These are phyloP conservation scores for Ceratothoa steindachneri DNA, from an alignment of 2,888 invertebrate genomes.

Conservation along the genomic window DNA sequence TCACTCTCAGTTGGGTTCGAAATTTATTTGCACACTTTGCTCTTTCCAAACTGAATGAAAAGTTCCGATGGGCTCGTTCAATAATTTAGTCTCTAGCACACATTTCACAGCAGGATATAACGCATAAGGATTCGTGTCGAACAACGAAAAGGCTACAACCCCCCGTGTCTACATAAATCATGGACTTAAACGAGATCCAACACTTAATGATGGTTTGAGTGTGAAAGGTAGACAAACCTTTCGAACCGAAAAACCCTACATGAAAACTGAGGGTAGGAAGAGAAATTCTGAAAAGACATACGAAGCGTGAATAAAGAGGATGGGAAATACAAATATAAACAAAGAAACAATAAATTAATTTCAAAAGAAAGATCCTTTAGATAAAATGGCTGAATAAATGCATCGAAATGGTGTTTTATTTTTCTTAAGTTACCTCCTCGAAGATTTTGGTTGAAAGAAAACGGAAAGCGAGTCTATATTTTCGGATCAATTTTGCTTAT, in stretches of 20 bases:
- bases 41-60: background rate
- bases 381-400: conserved; percentile 8
- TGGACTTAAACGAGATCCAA: conserved; percentile 7
- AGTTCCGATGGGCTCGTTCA: background rate
- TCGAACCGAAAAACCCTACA: too few species aligned
- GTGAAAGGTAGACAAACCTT: background rate
- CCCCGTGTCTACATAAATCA: conserved; percentile 7
- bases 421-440: background rate
- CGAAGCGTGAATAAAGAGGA: background rate
- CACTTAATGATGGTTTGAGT: background rate
- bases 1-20: conserved; percentile 2
- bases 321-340: background rate
- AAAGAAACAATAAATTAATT: conserved; percentile 8
- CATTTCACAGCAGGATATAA: conserved; percentile 8
- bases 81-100: conserved; percentile 2
- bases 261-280: too few species aligned
- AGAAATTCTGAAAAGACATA: background rate
- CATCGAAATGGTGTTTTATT: conserved; percentile 9
- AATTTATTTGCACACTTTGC: conserved; percentile 5
- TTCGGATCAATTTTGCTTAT: background rate
- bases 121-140: conserved; percentile 12
- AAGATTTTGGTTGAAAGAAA: conserved; percentile 15
- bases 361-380: conserved; percentile 1
- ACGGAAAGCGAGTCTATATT: conserved; percentile 13
- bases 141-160: background rate